Evolutionary conservation across 2,797 vertebrate genomes (phyloP).

Genomic region (Cuniculus paca): DNA sequence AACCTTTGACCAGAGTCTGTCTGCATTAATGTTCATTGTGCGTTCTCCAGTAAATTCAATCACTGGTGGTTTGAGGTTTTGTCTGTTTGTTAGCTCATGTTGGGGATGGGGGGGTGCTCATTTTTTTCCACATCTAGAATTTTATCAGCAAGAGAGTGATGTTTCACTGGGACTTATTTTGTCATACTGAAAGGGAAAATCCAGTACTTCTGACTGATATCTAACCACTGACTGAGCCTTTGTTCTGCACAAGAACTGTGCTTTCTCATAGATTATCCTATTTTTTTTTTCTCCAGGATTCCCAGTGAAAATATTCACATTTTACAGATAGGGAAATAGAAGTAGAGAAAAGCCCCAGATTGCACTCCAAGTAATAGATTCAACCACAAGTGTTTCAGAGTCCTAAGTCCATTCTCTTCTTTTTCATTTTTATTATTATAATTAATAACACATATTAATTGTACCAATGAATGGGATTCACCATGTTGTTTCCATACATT

Average conservation of each 20-base stretch:
- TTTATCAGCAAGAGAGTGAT: neutral
- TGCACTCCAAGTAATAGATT: slow-evolving; percentile 58
- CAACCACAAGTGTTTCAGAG: slow-evolving; percentile 48
- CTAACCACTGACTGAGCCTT: slow-evolving; percentile 7
- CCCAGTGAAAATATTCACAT: neutral
- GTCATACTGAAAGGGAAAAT: neutral
- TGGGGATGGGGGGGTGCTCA: neutral
- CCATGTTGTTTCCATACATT: neutral
- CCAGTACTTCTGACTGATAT: slow-evolving; percentile 42
- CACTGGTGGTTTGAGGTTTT: neutral
- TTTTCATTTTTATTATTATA: neutral
- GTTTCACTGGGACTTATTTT: neutral
- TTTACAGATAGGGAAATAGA: slow-evolving; percentile 26
- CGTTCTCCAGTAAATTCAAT: neutral
- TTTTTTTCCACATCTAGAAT: neutral
- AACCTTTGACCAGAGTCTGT: neutral
- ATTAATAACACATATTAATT: neutral
- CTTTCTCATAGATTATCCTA: neutral
- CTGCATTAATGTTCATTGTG: neutral
- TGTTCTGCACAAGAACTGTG: neutral
- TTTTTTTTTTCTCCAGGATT: slow-evolving; percentile 34
- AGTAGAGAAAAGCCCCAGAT: neutral
- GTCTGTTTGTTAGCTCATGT: neutral
- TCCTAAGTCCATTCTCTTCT: neutral
- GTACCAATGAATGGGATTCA: neutral